Percentiles rank a stretch among this genome's conserved stretches.
Conservation (phyloP, 2,888 invertebrate species). For the Drosophila kanekoi region DNA sequence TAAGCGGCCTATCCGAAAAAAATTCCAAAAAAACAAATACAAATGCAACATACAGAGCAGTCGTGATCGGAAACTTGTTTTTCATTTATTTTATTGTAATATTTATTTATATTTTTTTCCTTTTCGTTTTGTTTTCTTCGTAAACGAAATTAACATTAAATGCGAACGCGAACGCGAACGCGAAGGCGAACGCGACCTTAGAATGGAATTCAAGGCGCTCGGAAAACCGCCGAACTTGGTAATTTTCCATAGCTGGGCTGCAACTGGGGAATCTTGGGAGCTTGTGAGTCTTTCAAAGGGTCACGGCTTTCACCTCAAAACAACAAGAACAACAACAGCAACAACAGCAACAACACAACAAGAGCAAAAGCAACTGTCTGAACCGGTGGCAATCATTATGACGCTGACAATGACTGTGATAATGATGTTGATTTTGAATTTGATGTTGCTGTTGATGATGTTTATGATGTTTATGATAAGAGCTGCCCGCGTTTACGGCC, state of each 20-base stretch:
- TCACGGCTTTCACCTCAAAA: conserved; percentile 34
- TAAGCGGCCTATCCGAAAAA: conserved; percentile 24
- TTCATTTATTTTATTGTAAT: conserved; percentile 24
- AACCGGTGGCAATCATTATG: conserved; percentile 4
- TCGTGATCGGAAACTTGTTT: conserved; percentile 54
- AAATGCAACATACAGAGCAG: conserved; percentile 30
- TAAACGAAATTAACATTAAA: conserved; percentile 34
- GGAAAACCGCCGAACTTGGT: conserved; percentile 45
- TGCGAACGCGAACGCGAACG: conserved; percentile 37
- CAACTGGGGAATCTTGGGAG: conserved; percentile 4
- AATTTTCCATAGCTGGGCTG: conserved; percentile 44
- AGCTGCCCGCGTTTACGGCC: conserved; percentile 46
- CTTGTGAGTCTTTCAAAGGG: conserved; percentile 4
- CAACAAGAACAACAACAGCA: not conserved
- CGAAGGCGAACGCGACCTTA: conserved; percentile 48
- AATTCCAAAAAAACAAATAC: conserved; percentile 2
- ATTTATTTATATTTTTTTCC: conserved; percentile 15
- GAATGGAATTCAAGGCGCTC: conserved; percentile 53
- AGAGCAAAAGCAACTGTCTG: not conserved
- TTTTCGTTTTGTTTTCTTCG: conserved; percentile 25
- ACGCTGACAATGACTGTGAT: conserved; percentile 11
- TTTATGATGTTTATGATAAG: conserved; percentile 45
- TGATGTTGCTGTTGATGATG: conserved; percentile 26
- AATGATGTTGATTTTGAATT: conserved; percentile 1
- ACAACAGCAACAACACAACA: not conserved